phyloP scores from a whole-genome alignment of 2,888 invertebrate genomes.

The Drepana falcataria region DNA sequence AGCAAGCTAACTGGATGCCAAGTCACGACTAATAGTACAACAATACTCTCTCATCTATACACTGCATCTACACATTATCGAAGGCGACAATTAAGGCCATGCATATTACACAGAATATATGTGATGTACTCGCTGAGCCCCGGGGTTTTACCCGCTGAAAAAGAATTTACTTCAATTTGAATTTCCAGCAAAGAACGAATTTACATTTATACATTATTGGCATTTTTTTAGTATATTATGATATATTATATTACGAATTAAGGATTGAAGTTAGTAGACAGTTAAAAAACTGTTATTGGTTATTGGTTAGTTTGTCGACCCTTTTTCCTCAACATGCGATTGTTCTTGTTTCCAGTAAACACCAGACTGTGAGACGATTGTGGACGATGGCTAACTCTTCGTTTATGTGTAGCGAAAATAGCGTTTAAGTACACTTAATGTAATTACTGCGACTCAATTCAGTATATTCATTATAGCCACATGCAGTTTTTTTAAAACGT shows the following conservation, averaged over 20 bases:
- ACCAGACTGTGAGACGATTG: neutral
- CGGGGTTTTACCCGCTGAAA: too few species aligned
- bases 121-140: too few species aligned
- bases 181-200: too few species aligned
- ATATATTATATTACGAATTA: too few species aligned
- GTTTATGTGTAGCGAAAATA: neutral
- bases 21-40: slow-evolving; percentile 66
- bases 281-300: too few species aligned
- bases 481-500: slow-evolving; percentile 21
- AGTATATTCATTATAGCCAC: slow-evolving; percentile 6
- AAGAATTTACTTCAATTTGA: too few species aligned
- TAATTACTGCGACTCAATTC: neutral
- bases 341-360: neutral
- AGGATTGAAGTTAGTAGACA: too few species aligned
- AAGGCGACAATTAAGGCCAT: neutral
- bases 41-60: slow-evolving; percentile 38
- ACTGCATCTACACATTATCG: slow-evolving; percentile 18
- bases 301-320: neutral
- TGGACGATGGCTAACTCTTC: neutral
- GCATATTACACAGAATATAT: neutral
- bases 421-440: neutral
- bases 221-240: too few species aligned
- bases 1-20: slow-evolving; percentile 65
- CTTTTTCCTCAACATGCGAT: neutral
- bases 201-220: too few species aligned